These are phyloP conservation scores for Denticeps clupeoides DNA, from an alignment of 2,797 vertebrate species.

Conservation along the genomic window DNA sequence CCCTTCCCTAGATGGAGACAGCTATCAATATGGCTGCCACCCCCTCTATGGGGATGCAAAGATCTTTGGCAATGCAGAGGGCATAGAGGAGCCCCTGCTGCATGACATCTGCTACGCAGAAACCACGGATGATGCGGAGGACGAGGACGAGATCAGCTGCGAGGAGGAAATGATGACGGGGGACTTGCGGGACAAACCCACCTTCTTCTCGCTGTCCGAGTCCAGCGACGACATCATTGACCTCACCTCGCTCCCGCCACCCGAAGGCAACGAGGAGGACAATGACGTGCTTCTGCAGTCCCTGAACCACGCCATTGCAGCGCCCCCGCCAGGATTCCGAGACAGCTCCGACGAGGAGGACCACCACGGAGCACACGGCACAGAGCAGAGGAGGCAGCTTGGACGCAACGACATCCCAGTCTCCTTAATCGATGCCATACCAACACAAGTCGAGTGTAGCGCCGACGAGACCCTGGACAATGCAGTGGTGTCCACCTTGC, in stretches of 20 bases:
- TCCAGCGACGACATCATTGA: slow-evolving; percentile 98
- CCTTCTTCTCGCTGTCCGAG: slow-evolving; percentile 83
- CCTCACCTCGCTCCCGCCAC: slow-evolving; percentile 89
- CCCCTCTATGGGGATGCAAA: slow-evolving; percentile 71
- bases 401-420: slow-evolving; percentile 80
- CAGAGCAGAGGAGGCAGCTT: slow-evolving; percentile 46
- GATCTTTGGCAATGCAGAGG: slow-evolving; percentile 78
- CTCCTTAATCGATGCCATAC: slow-evolving; percentile 92
- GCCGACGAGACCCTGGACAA: slow-evolving; percentile 73
- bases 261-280: slow-evolving; percentile 82
- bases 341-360: slow-evolving; percentile 98
- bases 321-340: slow-evolving; percentile 93
- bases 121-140: slow-evolving; percentile 91
- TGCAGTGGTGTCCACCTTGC: slow-evolving; percentile 81
- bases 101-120: slow-evolving; percentile 96
- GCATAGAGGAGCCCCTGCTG: slow-evolving; percentile 89
- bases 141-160: slow-evolving; percentile 94
- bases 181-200: slow-evolving; percentile 70
- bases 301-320: slow-evolving; percentile 94
- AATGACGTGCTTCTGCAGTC: slow-evolving; percentile 88
- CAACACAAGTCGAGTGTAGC: slow-evolving; percentile 67
- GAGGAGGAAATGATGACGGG: slow-evolving; percentile 84
- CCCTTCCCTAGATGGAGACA: slow-evolving; percentile 68
- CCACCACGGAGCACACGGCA: slow-evolving; percentile 60
- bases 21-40: slow-evolving; percentile 73